These are phyloP conservation scores for Drosophila atripex DNA, from an alignment of 2,888 invertebrate species.

Conservation along the genomic window DNA sequence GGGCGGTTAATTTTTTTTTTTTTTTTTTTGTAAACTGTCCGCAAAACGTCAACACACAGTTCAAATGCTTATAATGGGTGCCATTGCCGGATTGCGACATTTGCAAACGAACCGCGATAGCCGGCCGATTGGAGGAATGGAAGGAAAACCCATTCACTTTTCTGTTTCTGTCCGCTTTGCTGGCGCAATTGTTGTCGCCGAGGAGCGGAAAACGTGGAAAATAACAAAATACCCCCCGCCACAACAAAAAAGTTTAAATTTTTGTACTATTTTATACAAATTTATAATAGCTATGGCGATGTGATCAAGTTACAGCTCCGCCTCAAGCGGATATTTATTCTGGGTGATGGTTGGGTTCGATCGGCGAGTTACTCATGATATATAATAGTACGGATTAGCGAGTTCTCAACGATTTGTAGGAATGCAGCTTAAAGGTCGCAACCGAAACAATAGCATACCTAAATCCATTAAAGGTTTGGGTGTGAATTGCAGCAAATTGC, in stretches of 20 bases:
- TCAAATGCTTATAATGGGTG: conserved; percentile 51
- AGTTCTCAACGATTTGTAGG: conserved; percentile 23
- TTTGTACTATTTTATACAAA: conserved; percentile 33
- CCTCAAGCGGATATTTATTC: conserved; percentile 32
- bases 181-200: conserved; percentile 46
- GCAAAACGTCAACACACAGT: conserved; percentile 45
- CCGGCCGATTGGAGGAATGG: conserved; percentile 37
- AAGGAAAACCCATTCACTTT: conserved; percentile 66
- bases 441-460: conserved; percentile 17
- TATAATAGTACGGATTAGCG: conserved; percentile 6
- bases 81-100: conserved; percentile 68
- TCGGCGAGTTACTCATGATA: conserved; percentile 17
- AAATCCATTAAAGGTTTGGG: conserved; percentile 13
- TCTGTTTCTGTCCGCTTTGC: conserved; percentile 44
- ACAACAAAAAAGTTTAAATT: conserved; percentile 44
- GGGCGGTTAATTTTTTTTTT: conserved; percentile 26
- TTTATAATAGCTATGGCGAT: conserved; percentile 14
- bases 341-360: conserved; percentile 10
- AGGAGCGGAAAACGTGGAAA: conserved; percentile 69
- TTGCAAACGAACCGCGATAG: conserved; percentile 58
- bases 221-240: conserved; percentile 34
- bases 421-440: conserved; percentile 26
- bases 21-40: conserved; percentile 11
- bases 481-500: conserved; percentile 22
- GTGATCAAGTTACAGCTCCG: conserved; percentile 23